These are phyloP conservation scores for Austrofundulus limnaeus DNA, from an alignment of 2,113 vertebrate species.

Conservation along the genomic window DNA sequence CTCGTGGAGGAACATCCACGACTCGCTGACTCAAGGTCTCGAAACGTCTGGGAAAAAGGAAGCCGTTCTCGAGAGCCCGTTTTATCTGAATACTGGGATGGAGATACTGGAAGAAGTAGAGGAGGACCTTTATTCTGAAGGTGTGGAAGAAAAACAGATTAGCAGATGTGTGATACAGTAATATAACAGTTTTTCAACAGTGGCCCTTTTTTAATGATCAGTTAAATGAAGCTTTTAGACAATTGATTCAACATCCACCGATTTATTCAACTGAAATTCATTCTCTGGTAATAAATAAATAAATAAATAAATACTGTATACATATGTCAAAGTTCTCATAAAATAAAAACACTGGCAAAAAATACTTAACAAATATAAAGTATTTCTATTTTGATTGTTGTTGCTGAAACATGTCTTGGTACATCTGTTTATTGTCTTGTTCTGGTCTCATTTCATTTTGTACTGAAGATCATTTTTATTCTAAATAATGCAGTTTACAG, in stretches of 20 bases:
- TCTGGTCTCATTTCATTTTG: too few species aligned
- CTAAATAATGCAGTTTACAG: too few species aligned
- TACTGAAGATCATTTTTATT: too few species aligned
- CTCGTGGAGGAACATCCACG: conserved; percentile 36
- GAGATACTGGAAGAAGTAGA: background rate
- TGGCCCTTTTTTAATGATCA: too few species aligned
- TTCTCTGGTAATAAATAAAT: too few species aligned
- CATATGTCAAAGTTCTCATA: background rate
- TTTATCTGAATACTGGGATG: conserved; percentile 13
- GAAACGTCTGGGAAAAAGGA: background rate
- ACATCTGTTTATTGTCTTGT: too few species aligned
- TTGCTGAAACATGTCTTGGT: too few species aligned
- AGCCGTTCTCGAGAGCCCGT: conserved; percentile 16
- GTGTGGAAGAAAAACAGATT: background rate
- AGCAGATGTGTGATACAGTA: background rate
- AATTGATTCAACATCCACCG: background rate
- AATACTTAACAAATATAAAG: too few species aligned
- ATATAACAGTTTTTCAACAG: background rate
- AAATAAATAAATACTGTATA: too few species aligned
- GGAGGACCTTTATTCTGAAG: background rate
- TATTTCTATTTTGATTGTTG: too few species aligned
- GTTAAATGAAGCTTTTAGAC: background rate
- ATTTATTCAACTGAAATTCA: background rate
- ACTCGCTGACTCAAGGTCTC: conserved; percentile 18
- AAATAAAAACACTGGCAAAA: too few species aligned